Evolutionary conservation across 2,113 vertebrate genomes (phyloP).

Genomic region (Rana temporaria): DNA sequence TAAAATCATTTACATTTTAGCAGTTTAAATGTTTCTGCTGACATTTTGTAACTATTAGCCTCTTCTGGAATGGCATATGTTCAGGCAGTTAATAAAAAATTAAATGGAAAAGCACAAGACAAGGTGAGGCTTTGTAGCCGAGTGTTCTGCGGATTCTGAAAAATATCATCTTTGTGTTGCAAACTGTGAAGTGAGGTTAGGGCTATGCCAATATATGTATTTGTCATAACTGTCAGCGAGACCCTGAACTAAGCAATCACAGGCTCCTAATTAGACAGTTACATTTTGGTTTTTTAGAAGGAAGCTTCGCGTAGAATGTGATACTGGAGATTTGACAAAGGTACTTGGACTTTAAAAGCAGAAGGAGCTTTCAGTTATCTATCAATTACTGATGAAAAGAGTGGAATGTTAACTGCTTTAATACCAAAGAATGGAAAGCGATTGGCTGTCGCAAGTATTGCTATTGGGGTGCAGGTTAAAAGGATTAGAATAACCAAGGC

Average conservation of each 20-base stretch:
- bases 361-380: conserved; percentile 62
- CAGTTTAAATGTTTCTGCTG: conserved; percentile 91
- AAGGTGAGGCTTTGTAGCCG: conserved; percentile 76
- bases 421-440: neutral
- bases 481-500: neutral
- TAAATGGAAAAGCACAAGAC: conserved; percentile 82
- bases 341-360: conserved; percentile 62
- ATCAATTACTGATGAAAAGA: conserved; percentile 42
- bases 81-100: conserved; percentile 91
- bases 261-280: conserved; percentile 82
- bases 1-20: conserved; percentile 93
- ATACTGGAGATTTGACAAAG: conserved; percentile 68
- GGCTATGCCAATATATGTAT: conserved; percentile 76
- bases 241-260: conserved; percentile 78
- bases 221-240: conserved; percentile 83
- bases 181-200: conserved; percentile 80
- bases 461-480: neutral
- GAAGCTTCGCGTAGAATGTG: conserved; percentile 69
- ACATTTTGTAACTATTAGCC: conserved; percentile 95
- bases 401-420: neutral
- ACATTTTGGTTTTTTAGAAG: conserved; percentile 75
- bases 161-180: conserved; percentile 82
- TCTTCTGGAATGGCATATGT: conserved; percentile 88
- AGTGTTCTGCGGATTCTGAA: conserved; percentile 75
- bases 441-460: neutral